phyloP scores from a whole-genome alignment of 2,113 vertebrate species.

The Perca flavescens region DNA sequence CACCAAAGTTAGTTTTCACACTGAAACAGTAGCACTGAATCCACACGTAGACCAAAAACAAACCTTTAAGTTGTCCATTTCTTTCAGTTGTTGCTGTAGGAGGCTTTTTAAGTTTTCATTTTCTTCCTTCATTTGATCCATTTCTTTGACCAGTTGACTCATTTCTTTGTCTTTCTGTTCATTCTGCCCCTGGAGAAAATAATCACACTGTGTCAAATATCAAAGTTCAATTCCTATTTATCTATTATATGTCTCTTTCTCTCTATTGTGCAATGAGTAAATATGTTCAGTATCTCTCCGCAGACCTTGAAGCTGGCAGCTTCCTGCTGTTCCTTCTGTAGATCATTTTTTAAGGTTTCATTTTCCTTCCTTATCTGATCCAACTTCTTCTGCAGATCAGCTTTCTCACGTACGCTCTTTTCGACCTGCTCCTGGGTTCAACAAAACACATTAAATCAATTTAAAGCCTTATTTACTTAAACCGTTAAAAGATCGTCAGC shows the following conservation, averaged over 20 bases:
- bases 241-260: neutral
- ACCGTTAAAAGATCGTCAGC: neutral
- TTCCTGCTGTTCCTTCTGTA: slow-evolving; percentile 63
- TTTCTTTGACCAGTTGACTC: slow-evolving; percentile 19
- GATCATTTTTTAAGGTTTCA: slow-evolving; percentile 51
- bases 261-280: slow-evolving; percentile 15
- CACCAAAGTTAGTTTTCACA: neutral
- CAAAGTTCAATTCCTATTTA: slow-evolving; percentile 33
- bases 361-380: slow-evolving; percentile 57
- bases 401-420: slow-evolving; percentile 72
- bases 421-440: slow-evolving; percentile 80
- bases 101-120: slow-evolving; percentile 12
- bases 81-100: slow-evolving; percentile 40
- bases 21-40: rapidly evolving
- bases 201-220: slow-evolving; percentile 12
- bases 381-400: slow-evolving; percentile 64
- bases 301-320: slow-evolving; percentile 64
- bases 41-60: slow-evolving; percentile 39
- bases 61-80: slow-evolving; percentile 61
- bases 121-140: slow-evolving; percentile 49
- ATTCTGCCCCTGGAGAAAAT: slow-evolving; percentile 46
- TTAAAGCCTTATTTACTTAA: slow-evolving; percentile 30
- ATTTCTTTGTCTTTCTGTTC: slow-evolving; percentile 43
- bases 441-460: slow-evolving; percentile 13
- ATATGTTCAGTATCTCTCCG: neutral